Evolutionary conservation across 1,140 invertebrate species (phyloP), one percentile per base, ranked within the genome.

Genomic region (Conus betulinus): DNA sequence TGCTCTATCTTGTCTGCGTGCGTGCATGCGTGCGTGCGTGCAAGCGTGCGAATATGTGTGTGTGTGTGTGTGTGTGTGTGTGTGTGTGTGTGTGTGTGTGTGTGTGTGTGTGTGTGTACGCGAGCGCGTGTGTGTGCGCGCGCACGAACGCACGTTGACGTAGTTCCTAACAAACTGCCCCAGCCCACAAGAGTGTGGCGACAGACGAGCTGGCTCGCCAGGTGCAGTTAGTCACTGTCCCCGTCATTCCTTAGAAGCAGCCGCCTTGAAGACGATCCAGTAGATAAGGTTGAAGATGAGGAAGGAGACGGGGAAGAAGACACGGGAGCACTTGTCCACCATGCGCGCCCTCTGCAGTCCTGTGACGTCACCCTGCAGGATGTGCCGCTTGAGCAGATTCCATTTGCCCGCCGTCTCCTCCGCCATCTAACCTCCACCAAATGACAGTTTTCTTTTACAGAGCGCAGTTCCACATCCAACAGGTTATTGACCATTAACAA

Each of bases 301-400:
- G 93, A 98, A 98, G 4, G 97, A 97, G 10, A 97, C 96, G 6
- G 98, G 98, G 93, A 99, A 99, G 39, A 98, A 95, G 85, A 98
- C 95, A 25, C 98, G 96, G 0, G 98, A n/a, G n/a, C 55, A 39
- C 39, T 85, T 85, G 57, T 85, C 84, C 5, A 39, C 84, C 84
- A 85, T 63, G 20, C 84, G 84, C 2, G 84, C 84, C 60, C 27
- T 85, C 60, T 67, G 55, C 6, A 85, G 8, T 15, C 60, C 60
- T n/a, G 15, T 71, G 57, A 17, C 53, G n/a, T 79, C 78, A 39
- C 78, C 8, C 11, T 51, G 7, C 27, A 79, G 51, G 25, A 39
- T 8, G 51, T 25, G 78, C 27, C 78, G 27, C 27, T 51, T 13
- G 51, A 79, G 78, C 0, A 79, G 13, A 11, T 79, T 52, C 27